phyloP scores from a whole-genome alignment of 2,113 vertebrate species.

The Cyprinodon brontotheroides region DNA sequence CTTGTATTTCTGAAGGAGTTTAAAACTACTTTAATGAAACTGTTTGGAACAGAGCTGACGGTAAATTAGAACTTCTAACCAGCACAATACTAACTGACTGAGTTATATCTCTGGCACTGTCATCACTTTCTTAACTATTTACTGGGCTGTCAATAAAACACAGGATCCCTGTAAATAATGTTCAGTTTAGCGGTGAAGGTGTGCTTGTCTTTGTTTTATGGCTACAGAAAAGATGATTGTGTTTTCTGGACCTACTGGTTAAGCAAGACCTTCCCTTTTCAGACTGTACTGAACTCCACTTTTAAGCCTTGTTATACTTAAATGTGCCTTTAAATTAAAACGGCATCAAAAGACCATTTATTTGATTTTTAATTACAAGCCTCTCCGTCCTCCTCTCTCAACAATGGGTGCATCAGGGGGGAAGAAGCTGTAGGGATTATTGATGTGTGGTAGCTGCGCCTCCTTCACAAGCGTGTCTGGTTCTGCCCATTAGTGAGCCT shows the following conservation, averaged over 20 bases:
- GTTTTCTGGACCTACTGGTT: slow-evolving; percentile 55
- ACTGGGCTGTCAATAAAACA: background rate
- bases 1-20: slow-evolving; percentile 12
- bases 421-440: slow-evolving; percentile 28
- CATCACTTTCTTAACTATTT: background rate
- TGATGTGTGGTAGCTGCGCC: slow-evolving; percentile 44
- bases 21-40: slow-evolving; percentile 7
- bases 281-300: slow-evolving; percentile 5
- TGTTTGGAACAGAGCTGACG: background rate
- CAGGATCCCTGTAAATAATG: slow-evolving; percentile 16
- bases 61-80: slow-evolving; percentile 21
- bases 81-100: background rate
- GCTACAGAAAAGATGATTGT: slow-evolving; percentile 39
- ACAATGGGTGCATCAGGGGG: slow-evolving; percentile 13
- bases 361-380: slow-evolving; percentile 11
- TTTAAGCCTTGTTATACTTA: background rate
- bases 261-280: slow-evolving; percentile 11
- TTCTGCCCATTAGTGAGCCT: slow-evolving; percentile 64
- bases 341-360: background rate
- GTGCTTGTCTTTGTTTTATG: slow-evolving; percentile 51
- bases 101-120: background rate
- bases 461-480: slow-evolving; percentile 59
- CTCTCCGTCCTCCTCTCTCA: slow-evolving; percentile 1
- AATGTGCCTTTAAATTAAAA: background rate
- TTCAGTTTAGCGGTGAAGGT: slow-evolving; percentile 23